Conservation (phyloP, 2,888 invertebrate species). For the Caenorhabditis sp. region DNA sequence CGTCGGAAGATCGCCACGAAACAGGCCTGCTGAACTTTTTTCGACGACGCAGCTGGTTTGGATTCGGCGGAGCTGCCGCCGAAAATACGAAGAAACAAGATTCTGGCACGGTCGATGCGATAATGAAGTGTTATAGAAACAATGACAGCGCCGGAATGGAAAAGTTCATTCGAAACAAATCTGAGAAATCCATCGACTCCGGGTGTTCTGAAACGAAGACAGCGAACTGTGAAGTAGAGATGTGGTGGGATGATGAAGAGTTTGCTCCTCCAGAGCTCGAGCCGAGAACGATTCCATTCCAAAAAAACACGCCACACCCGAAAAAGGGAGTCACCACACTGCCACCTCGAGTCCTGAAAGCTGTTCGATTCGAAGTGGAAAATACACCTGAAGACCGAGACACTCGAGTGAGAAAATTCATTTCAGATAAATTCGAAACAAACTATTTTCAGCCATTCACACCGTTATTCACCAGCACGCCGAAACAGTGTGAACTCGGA, state of each 20-base stretch:
- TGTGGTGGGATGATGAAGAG: constrained; percentile 41
- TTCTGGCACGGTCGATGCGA: constrained; percentile 11
- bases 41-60: constrained; percentile 28
- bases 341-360: constrained; percentile 33
- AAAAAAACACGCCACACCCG: constrained; percentile 33
- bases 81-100: constrained; percentile 9
- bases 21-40: constrained; percentile 12
- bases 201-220: neutral
- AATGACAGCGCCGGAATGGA: constrained; percentile 37
- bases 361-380: constrained; percentile 45
- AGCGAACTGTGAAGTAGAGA: neutral
- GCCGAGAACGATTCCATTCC: neutral
- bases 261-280: neutral
- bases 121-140: constrained; percentile 38
- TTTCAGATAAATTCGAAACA: neutral
- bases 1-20: neutral
- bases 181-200: neutral
- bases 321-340: constrained; percentile 17
- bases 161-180: constrained; percentile 14
- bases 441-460: constrained; percentile 37
- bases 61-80: constrained; percentile 14
- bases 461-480: constrained; percentile 47
- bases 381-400: constrained; percentile 41
- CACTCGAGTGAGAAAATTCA: constrained; percentile 7
- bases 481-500: constrained; percentile 10